Evolutionary conservation across 2,888 invertebrate species (phyloP).

Genomic region (Lepidocyrtoides sp.): DNA sequence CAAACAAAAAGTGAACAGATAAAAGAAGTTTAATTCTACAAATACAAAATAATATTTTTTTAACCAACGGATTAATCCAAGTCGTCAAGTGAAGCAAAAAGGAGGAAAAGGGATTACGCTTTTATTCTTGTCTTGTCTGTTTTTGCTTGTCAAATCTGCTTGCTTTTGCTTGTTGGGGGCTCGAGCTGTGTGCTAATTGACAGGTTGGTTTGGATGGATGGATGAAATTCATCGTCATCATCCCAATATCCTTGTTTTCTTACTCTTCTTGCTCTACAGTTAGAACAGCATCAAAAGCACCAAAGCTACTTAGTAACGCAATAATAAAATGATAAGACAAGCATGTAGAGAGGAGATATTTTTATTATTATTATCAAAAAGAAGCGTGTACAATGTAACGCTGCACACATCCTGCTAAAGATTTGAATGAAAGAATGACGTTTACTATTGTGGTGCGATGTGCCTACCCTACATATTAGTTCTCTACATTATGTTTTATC

Average conservation of each 20-base stretch:
- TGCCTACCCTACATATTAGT: too few relatives aligned
- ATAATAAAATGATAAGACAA: constrained; percentile 61
- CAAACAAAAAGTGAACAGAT: not conserved
- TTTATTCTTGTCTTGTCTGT: constrained; percentile 72
- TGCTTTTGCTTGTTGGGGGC: too few relatives aligned
- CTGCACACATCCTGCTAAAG: constrained; percentile 39
- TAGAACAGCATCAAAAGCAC: too few relatives aligned
- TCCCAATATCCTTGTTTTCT: too few relatives aligned
- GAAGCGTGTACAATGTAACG: not conserved
- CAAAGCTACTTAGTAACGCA: not conserved
- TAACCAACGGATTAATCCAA: too few relatives aligned
- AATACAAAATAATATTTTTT: too few relatives aligned
- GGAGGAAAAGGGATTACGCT: constrained; percentile 60
- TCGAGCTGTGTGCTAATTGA: constrained; percentile 73
- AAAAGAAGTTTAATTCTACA: too few relatives aligned
- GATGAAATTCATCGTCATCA: constrained; percentile 72
- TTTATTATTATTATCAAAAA: too few relatives aligned
- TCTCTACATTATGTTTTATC: too few relatives aligned
- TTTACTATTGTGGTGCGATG: not conserved
- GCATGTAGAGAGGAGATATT: too few relatives aligned
- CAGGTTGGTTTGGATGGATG: constrained; percentile 68
- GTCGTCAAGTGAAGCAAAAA: not conserved
- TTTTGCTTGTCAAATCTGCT: constrained; percentile 72
- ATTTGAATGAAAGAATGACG: not conserved
- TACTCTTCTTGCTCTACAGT: constrained; percentile 47